Percentiles rank a stretch among this genome's conserved stretches.
Conservation (phyloP, 2,797 vertebrate genomes). For the Phalloptychus januarius region DNA sequence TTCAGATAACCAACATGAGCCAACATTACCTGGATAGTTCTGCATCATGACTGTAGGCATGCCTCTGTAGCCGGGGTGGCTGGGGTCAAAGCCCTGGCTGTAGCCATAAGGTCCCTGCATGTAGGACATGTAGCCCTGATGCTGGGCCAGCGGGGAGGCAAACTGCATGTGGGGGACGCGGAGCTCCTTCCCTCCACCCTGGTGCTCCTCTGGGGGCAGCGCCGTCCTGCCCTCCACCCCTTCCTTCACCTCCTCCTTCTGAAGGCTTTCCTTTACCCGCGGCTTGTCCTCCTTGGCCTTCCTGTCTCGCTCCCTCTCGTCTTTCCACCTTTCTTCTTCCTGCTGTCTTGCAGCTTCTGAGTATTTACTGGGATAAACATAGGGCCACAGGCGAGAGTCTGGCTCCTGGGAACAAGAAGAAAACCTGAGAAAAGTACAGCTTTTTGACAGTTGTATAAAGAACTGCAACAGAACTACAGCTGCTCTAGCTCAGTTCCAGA, state of each 20-base stretch:
- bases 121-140: slow-evolving; percentile 96
- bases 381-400: slow-evolving; percentile 94
- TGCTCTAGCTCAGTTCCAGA: too few species aligned
- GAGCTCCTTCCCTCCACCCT: slow-evolving; percentile 86
- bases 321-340: slow-evolving; percentile 88
- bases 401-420: slow-evolving; percentile 66
- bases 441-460: background rate
- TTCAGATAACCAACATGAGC: background rate
- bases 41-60: slow-evolving; percentile 98
- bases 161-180: slow-evolving; percentile 89
- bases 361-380: slow-evolving; percentile 93
- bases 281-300: slow-evolving; percentile 88
- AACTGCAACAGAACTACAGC: background rate
- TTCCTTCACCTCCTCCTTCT: slow-evolving; percentile 87
- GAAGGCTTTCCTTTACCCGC: slow-evolving; percentile 80
- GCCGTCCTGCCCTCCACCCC: slow-evolving; percentile 83
- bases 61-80: slow-evolving; percentile 91
- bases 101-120: slow-evolving; percentile 94
- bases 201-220: slow-evolving; percentile 84
- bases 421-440: background rate
- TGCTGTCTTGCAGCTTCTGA: slow-evolving; percentile 84
- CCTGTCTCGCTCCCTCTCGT: slow-evolving; percentile 73
- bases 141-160: slow-evolving; percentile 89
- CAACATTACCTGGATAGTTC: slow-evolving; percentile 90
- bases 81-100: slow-evolving; percentile 91